These are phyloP conservation scores for Capitella teleta DNA, from an alignment of 1,140 invertebrate genomes.

Conservation along the genomic window DNA sequence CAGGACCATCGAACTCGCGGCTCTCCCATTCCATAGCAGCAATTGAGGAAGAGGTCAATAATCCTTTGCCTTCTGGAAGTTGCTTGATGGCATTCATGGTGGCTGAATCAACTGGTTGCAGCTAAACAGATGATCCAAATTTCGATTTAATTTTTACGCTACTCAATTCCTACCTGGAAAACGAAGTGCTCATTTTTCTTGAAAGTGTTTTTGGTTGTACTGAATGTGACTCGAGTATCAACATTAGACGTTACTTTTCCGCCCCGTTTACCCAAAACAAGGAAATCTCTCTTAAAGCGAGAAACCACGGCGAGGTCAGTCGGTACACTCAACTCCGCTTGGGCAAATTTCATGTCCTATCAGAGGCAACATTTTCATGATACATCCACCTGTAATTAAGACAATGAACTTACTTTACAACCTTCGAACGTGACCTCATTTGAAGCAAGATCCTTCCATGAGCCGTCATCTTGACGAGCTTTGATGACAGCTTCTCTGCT, in stretches of 20 bases:
- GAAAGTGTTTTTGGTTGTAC: conserved; percentile 22
- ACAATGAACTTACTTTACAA: conserved; percentile 4
- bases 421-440: conserved; percentile 24
- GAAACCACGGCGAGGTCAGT: conserved; percentile 28
- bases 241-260: conserved; percentile 26
- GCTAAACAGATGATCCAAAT: conserved; percentile 12
- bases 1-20: conserved; percentile 18
- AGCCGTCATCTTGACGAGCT: conserved; percentile 18
- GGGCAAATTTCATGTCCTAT: conserved; percentile 33
- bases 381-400: background rate
- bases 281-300: conserved; percentile 30
- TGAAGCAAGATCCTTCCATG: conserved; percentile 25
- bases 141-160: background rate
- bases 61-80: conserved; percentile 16
- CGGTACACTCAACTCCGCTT: conserved; percentile 22
- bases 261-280: conserved; percentile 19
- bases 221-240: conserved; percentile 31
- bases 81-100: conserved; percentile 22
- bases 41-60: conserved; percentile 29
- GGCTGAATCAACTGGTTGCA: conserved; percentile 30
- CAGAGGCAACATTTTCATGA: background rate
- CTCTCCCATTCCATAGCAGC: conserved; percentile 26
- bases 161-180: conserved; percentile 23
- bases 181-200: conserved; percentile 23
- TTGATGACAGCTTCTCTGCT: conserved; percentile 31